Base-by-base conservation (phyloP, 2,888 invertebrate species). In the Chelonus formosanus region DNA sequence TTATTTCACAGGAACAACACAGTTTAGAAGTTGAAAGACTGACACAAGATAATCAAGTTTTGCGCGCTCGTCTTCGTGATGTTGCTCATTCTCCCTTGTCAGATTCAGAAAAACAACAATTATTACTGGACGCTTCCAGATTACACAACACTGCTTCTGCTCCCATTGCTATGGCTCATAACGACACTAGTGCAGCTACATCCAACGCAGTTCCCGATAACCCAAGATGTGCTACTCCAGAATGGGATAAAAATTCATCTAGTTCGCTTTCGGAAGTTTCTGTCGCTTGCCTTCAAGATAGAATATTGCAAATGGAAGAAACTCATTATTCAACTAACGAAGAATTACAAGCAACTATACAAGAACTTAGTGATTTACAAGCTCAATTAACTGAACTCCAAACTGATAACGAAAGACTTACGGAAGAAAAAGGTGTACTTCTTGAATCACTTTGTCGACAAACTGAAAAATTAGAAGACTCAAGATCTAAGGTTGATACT, bases 201-300 rank as follows among this genome's bases (percentile, higher is more conserved):
- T 58, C 71, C 20, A 74, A 75, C 63, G 70, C 76, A 57, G 65
- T 73, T 10, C 74, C 71, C 44, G 86, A 86, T 68, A 88, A 88
- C 73, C 90, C 90, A 20, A 89, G 91, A n/a, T 91, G 90, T 66
- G 87, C 90, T 70, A 92, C 92, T 5, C 92, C 92, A 5, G 94
- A 95, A 73, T 96, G 96, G 96, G 96, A 96, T 85, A 95, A 94
- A 83, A 92, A 94, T 84, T 95, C 95, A 65, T 92, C 92, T 53
- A 93, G 94, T 69, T 92, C 92, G 3, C 87, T 91, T 73, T 95
- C 95, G 84, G 96, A 96, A 85, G 91, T 96, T 65, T 93, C 94
- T 3, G 95, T 97, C 70, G 96, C 96, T 31, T 96, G 96, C 82
- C 88, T 95, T 70, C 97, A 97, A 85, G 97, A 97, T 82, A 90